Base-by-base conservation (phyloP, 2,113 vertebrate species). In the Labeo rohita region DNA sequence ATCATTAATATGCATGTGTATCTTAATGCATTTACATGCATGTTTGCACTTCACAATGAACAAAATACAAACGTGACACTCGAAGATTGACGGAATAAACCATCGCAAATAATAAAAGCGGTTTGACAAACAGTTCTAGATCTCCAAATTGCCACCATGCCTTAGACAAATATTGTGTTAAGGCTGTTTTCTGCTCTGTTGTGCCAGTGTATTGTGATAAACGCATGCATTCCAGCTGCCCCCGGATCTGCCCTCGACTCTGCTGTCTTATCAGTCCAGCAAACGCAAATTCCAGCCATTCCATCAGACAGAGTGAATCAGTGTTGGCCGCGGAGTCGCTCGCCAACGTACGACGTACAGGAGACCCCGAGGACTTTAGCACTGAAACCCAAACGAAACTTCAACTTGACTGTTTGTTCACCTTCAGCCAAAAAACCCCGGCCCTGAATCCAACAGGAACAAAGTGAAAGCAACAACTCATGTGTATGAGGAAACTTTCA, bases 211-310 rank as follows among this genome's bases (percentile, higher is more conserved):
- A 85, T 15, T 63, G 54, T 50, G 82, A 82, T 83, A 18, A 9
- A 70, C 75, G 56, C 12, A 36, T 49, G 79, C 77, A 89, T 90
- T 89, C 59, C 88, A 52, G 16, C 81, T 78, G 86, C 84, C 75
- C 86, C 77, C 28, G 47, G 70, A 23, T 83, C 10, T 43, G 43
- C 81, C 47, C 68, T 28, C 45, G 52, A 72, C 70, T 78, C 49
- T 15, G 12, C 6, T 56, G 80, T 73, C 84, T 84, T 87, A 89
- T 91, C 85, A 87, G 79, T 87, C 80, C 85, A 47, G 36, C 87
- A 86, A 70, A 85, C 84, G 87, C 90, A 90, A 90, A 91, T 94
- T 93, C 92, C 88, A 92, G 80, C 85, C 92, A 93, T 94, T 94
- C 93, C 90, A 56, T 68, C 36, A 83, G 85, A 91, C 87, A 87